Evolutionary conservation across 2,888 invertebrate genomes (phyloP), one percentile per base, ranked within the genome.

Genomic region (Eremobia ochroleuca): DNA sequence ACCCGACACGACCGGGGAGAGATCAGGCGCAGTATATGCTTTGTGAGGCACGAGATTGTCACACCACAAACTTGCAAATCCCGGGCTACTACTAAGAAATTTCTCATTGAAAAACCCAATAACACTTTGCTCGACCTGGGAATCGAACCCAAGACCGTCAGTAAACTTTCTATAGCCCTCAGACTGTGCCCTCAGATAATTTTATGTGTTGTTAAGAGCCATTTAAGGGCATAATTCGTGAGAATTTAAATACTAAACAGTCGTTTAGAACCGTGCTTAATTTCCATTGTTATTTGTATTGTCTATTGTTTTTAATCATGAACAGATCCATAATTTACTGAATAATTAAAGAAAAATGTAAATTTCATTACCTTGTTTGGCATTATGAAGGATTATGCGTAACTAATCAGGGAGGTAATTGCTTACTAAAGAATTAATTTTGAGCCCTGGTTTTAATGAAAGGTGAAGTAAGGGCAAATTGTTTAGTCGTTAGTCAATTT

Each of bases 301-400:
- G 49, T 72, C 72, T 37, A 85, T 82, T 85, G 85, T 85, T 61
- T 72, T 52, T 13, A 43, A 43, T 71, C n/a, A 61, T 52, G 31
- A 70, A 80, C 34, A 28, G 25, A 68, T 68, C 4, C 43, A 83
- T 77, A 82, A 67, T 67, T 31, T 31, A 52, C 8, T 55, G 49
- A 71, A 61, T 74, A 58, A 71, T 70, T 71, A 52, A 49, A 49
- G 15, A 43, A 72, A 81, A 74, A 79, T 84, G 62, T 43, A 62
- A 72, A 79, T 73, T 68, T 13, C 6, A 11, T 68, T 28, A 28
- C 83, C 55, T 77, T 77, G 37, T 83, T 77, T 40, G 28, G 21
- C 9, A n/a, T 25, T 8, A 40, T 40, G 55, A 67, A 58, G 61
- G 66, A 76, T 79, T 82, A 76, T 34, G 46, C n/a, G 55, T 67